phyloP scores from a whole-genome alignment of 2,888 invertebrate species.

The Meteorus cinctellus region DNA sequence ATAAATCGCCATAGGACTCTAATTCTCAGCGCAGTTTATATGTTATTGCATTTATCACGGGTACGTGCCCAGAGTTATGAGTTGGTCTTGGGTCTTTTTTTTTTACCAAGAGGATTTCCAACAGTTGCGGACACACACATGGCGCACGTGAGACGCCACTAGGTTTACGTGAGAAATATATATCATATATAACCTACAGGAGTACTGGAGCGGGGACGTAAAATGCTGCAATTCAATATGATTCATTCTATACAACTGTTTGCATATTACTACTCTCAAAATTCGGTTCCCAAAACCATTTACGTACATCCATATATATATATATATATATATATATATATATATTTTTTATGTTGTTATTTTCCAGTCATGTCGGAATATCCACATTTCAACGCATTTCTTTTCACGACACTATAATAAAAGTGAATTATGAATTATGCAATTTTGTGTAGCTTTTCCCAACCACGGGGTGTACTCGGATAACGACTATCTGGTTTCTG shows the following conservation, averaged over 20 bases:
- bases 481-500: neutral
- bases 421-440: neutral
- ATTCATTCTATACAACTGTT: conserved; percentile 27
- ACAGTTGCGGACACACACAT: conserved; percentile 53
- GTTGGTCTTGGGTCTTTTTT: conserved; percentile 34
- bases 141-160: conserved; percentile 58
- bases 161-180: conserved; percentile 35
- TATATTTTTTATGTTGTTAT: neutral
- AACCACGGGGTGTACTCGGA: neutral
- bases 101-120: conserved; percentile 26
- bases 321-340: too few relatives aligned
- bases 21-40: conserved; percentile 70
- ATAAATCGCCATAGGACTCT: conserved; percentile 68
- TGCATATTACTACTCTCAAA: neutral
- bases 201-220: neutral
- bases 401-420: neutral
- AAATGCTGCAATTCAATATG: conserved; percentile 22
- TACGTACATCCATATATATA: neutral
- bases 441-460: neutral
- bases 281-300: neutral
- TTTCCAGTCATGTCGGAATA: neutral
- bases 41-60: conserved; percentile 71
- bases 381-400: neutral
- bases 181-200: conserved; percentile 24
- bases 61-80: conserved; percentile 64